A percentile compares a stretch with the other conserved stretches of the same genome.
phyloP scores from a whole-genome alignment of 2,113 vertebrate species.

The Lampris megalopsis region DNA sequence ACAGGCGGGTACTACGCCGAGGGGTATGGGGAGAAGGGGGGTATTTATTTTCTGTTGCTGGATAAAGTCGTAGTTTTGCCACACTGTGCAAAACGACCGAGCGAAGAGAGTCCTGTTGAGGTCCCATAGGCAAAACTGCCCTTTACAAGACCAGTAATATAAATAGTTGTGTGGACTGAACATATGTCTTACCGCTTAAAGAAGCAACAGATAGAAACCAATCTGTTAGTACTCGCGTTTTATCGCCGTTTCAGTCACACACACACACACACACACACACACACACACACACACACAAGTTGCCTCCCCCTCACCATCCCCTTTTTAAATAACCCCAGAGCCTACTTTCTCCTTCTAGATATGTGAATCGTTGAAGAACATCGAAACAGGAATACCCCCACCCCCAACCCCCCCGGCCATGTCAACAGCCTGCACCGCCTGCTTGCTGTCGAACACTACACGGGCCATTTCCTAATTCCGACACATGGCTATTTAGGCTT shows the following conservation, averaged over 20 bases:
- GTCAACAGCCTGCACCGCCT: slow-evolving; percentile 9
- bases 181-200: slow-evolving; percentile 55
- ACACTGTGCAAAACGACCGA: too few relatives aligned
- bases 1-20: background rate
- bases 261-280: too few relatives aligned
- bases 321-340: too few relatives aligned
- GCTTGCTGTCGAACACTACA: slow-evolving; percentile 25
- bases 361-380: background rate
- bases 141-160: background rate
- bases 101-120: too few relatives aligned
- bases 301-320: too few relatives aligned
- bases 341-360: background rate
- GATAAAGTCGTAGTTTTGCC: background rate
- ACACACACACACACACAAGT: too few relatives aligned
- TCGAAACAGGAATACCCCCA: slow-evolving; percentile 48
- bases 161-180: background rate
- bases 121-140: background rate
- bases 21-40: too few relatives aligned
- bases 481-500: slow-evolving; percentile 70
- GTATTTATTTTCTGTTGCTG: slow-evolving; percentile 5
- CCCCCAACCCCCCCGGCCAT: slow-evolving; percentile 5
- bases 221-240: slow-evolving; percentile 16
- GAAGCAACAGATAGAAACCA: slow-evolving; percentile 22
- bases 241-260: slow-evolving; percentile 52
- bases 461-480: slow-evolving; percentile 57